Base-by-base conservation (phyloP, 2,888 invertebrate species). In the Rambutsinella grinnellia region DNA sequence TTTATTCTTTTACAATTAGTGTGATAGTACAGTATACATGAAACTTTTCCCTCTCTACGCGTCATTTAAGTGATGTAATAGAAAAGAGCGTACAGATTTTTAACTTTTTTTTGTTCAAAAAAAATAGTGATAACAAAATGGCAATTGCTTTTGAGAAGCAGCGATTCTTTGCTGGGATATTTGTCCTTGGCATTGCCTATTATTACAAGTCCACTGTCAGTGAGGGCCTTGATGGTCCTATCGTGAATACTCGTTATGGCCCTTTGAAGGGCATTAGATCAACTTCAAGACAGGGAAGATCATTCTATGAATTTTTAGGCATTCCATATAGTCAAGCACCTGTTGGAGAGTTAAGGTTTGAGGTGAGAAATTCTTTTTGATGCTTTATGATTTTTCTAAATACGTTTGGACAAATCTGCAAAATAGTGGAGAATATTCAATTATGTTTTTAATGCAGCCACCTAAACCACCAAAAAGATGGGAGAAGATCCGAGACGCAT, bases 401-500 rank as follows among this genome's bases (percentile, higher is more conserved):
- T n/a, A n/a, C n/a, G n/a, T n/a, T n/a, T n/a, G n/a, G 49, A 15
- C 10, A 51, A 3, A 51, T n/a, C 3, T 51, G 51, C 10, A 19
- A 17, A 10, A n/a, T 57, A 19, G 5, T 26, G 26, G n/a, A 46
- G 44, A 23, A n/a, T n/a, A n/a, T n/a, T n/a, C n/a, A n/a, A n/a
- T n/a, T n/a, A n/a, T n/a, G n/a, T n/a, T n/a, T n/a, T n/a, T n/a
- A n/a, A n/a, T n/a, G n/a, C 47, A 81, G 79, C 54, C 72, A 3
- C 80, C 80, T 8, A 44, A 71, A 23, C 66, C 60, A 3, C 72
- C 79, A 3, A 51, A 28, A 24, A 62, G 21, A 57, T 82, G 82
- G 82, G 68, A 75, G 21, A 80, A 76, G 15, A 72, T 80, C 27
- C 60, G 79, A 54, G 80, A 82, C 27, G 79, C 82, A 1, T 76